phyloP scores from a whole-genome alignment of 2,113 vertebrate genomes.

The Equus quagga region DNA sequence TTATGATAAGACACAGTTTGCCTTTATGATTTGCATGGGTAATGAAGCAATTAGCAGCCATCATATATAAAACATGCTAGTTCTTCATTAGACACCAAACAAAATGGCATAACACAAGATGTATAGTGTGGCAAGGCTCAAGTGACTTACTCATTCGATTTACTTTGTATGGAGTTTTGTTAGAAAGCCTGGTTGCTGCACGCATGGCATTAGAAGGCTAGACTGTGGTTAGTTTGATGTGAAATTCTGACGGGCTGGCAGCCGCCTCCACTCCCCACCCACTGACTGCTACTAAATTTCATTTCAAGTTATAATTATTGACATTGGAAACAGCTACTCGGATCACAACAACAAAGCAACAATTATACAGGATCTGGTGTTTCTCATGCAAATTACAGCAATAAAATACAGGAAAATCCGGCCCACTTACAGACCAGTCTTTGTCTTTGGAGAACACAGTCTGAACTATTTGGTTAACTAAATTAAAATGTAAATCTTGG shows the following conservation, averaged over 20 bases:
- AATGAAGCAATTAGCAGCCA: slow-evolving; percentile 90
- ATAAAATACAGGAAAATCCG: slow-evolving; percentile 82
- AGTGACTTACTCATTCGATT: slow-evolving; percentile 62
- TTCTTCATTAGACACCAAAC: slow-evolving; percentile 86
- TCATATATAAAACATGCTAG: slow-evolving; percentile 90
- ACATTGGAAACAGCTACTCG: slow-evolving; percentile 84
- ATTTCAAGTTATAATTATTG: slow-evolving; percentile 84
- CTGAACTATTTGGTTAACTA: slow-evolving; percentile 77
- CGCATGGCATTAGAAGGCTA: slow-evolving; percentile 65
- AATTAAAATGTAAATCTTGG: slow-evolving; percentile 83
- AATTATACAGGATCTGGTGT: slow-evolving; percentile 82
- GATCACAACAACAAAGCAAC: slow-evolving; percentile 85
- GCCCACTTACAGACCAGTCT: slow-evolving; percentile 74
- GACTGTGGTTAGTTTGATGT: slow-evolving; percentile 78
- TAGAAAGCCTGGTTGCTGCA: slow-evolving; percentile 64
- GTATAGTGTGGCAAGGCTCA: slow-evolving; percentile 61
- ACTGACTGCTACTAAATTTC: slow-evolving; percentile 82
- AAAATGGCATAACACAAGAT: slow-evolving; percentile 80
- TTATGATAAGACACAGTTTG: slow-evolving; percentile 89
- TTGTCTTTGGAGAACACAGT: slow-evolving; percentile 80
- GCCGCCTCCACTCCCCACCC: slow-evolving; percentile 70
- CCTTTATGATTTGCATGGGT: slow-evolving; percentile 90
- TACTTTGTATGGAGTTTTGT: slow-evolving; percentile 63
- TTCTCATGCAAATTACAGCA: slow-evolving; percentile 84
- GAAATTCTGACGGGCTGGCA: slow-evolving; percentile 85